These are phyloP conservation scores for Nematopogon swammerdamellus DNA, from an alignment of 2,888 invertebrate species.

Conservation along the genomic window DNA sequence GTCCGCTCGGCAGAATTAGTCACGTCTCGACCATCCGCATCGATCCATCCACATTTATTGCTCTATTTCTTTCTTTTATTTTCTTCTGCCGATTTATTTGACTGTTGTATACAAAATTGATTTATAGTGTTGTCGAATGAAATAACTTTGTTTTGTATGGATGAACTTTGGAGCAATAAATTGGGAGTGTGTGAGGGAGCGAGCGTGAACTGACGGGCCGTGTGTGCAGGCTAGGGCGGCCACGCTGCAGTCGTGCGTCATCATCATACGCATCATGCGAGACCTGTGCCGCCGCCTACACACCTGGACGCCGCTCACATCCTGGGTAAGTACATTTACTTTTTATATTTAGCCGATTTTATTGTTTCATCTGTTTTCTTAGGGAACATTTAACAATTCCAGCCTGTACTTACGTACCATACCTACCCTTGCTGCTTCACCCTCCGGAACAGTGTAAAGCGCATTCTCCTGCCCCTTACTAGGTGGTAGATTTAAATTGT, in stretches of 20 bases:
- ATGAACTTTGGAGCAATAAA: constrained; percentile 11
- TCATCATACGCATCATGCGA: constrained; percentile 92
- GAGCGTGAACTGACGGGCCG: neutral
- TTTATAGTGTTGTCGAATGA: no score
- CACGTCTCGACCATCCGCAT: constrained; percentile 1
- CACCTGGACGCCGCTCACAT: constrained; percentile 90
- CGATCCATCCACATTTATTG: constrained; percentile 23
- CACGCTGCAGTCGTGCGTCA: constrained; percentile 92
- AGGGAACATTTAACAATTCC: no score
- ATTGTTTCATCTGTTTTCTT: no score
- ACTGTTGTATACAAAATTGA: no score
- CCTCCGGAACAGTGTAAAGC: no score
- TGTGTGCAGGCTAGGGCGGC: constrained; percentile 86
- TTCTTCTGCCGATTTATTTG: constrained; percentile 2
- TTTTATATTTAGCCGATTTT: no score
- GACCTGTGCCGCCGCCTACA: constrained; percentile 94
- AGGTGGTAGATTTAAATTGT: no score
- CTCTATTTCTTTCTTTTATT: constrained; percentile 18
- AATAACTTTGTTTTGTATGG: no score
- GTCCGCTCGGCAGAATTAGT: neutral
- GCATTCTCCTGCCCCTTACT: no score
- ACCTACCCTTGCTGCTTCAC: no score
- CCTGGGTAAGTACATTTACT: constrained; percentile 94
- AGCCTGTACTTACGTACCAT: no score
- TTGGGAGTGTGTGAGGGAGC: constrained; percentile 14